These are phyloP conservation scores for Babylonia areolata DNA, from an alignment of 1,140 invertebrate genomes.

Conservation along the genomic window DNA sequence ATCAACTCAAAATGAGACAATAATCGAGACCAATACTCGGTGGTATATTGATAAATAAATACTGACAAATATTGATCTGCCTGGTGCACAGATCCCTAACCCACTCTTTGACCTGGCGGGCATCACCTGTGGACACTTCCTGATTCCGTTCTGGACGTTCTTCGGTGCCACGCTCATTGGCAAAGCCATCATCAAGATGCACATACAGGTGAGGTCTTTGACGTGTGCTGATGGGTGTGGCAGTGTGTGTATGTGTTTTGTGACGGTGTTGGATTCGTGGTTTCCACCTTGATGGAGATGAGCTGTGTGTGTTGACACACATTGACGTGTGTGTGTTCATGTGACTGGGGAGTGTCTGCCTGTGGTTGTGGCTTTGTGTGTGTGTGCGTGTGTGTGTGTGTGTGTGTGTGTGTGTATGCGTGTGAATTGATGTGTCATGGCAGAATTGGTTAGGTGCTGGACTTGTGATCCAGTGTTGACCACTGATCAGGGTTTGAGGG, in stretches of 20 bases:
- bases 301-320: no score
- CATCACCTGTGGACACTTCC: conserved; percentile 98
- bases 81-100: conserved; percentile 90
- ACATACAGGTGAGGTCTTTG: conserved; percentile 85
- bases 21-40: no score
- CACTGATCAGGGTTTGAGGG: no score
- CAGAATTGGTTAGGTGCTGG: no score
- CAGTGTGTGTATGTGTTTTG: background rate
- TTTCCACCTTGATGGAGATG: no score
- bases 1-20: no score
- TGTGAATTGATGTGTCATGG: background rate
- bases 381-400: background rate
- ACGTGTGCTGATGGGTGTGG: background rate
- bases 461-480: no score
- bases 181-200: conserved; percentile 99
- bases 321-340: no score
- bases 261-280: no score
- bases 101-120: conserved; percentile 99
- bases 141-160: conserved; percentile 99
- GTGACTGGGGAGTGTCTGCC: no score
- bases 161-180: conserved; percentile 99
- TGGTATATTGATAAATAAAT: background rate
- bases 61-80: background rate
- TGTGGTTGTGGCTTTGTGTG: background rate
- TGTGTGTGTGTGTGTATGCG: background rate